Base-by-base conservation (phyloP, 1,140 invertebrate species). In the Drosophila orena region DNA sequence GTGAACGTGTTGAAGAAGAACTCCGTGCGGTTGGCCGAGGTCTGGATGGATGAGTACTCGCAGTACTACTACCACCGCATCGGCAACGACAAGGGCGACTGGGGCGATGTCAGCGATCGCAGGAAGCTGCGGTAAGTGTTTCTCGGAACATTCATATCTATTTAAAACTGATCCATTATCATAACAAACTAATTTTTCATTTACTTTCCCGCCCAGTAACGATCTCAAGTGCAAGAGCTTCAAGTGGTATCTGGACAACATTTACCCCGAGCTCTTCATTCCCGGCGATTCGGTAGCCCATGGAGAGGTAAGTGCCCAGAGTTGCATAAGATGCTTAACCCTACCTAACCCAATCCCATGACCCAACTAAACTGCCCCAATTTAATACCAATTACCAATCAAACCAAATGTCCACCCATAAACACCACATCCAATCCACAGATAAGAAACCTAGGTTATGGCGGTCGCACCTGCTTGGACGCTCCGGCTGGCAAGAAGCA, bases 41-140 rank as follows among this genome's bases (percentile, higher is more conserved):
- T 98, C 27, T 98, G 97, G 97, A 94, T 99, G 93, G 99, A 99
- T 93, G 98, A 99, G 86, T 99, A 99, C 93, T 97, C 98, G 69
- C 97, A 98, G 92, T 99, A 99, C 93, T 99, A 99, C 93, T 99
- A 99, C 93, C 97, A 99, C 92, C 94, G 98, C 64, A 98, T 99
- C 92, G 99, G 99, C 79, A 96, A 98, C 92, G 98, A 99, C 91
- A 95, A 98, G 94, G 98, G 98, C 50, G 97, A 99, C 92, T 99
- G 94, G 93, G 99, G 99, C 11, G 98, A 99, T 93, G 95, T 99
- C n/a, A 95, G 94, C 34, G 94, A 95, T 30, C 94, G 98, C 35
- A 95, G 94, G 90, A 92, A 94, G 37, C 93, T 99, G 59, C 94
- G 98, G 85, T 93, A 76, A 12, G 11, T 27, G n/a, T n/a, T 17